Evolutionary conservation across 1,140 invertebrate species (phyloP).

Genomic region (Macrostomum lignano): DNA sequence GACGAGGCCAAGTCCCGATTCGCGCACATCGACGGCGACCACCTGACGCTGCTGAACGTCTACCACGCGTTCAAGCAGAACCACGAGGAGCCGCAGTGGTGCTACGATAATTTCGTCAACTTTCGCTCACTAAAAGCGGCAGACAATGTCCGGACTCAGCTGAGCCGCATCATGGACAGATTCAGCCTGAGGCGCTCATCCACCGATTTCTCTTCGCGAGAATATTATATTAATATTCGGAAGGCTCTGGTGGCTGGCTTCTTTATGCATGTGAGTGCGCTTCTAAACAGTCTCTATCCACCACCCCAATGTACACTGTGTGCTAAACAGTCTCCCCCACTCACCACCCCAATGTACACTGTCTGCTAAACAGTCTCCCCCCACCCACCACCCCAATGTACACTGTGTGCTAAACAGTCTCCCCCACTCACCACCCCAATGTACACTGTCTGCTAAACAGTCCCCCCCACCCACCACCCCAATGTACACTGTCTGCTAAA

Average conservation of each 20-base stretch:
- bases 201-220: constrained; percentile 90
- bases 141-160: constrained; percentile 47
- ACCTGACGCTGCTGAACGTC: constrained; percentile 63
- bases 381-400: no score
- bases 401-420: no score
- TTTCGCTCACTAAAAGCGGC: constrained; percentile 53
- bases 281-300: no score
- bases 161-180: constrained; percentile 43
- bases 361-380: no score
- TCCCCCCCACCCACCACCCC: no score
- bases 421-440: no score
- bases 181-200: constrained; percentile 42
- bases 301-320: no score
- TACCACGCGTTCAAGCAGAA: constrained; percentile 42
- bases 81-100: constrained; percentile 50
- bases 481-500: no score
- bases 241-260: constrained; percentile 90
- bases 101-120: constrained; percentile 61
- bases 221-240: constrained; percentile 93
- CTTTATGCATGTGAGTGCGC: no score
- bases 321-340: no score
- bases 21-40: constrained; percentile 90
- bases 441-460: no score
- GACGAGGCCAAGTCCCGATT: constrained; percentile 97
- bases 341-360: no score